These are phyloP conservation scores for Ichneumon xanthorius DNA, from an alignment of 2,888 invertebrate genomes.

Conservation along the genomic window DNA sequence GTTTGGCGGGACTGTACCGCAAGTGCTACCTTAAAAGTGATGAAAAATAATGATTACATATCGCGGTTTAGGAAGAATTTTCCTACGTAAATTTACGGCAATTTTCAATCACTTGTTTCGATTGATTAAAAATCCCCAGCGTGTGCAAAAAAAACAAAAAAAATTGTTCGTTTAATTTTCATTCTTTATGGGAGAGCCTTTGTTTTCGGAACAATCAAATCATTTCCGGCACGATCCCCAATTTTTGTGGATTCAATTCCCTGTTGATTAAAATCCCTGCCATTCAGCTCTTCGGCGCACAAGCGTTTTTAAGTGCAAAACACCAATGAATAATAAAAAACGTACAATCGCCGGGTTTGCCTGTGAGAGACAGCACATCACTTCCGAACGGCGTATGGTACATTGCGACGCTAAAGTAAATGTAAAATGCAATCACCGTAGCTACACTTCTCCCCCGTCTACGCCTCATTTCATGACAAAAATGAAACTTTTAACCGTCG, in stretches of 20 bases:
- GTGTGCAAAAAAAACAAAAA: not conserved
- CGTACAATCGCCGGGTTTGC: not conserved
- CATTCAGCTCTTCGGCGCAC: not conserved
- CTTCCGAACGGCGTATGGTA: not conserved
- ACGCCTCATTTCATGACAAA: slow-evolving; percentile 8
- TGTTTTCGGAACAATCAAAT: not conserved
- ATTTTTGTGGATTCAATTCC: not conserved
- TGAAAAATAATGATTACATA: no score
- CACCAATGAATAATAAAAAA: not conserved
- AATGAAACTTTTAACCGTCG: slow-evolving; percentile 19
- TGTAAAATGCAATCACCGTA: not conserved
- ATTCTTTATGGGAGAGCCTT: not conserved
- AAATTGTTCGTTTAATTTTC: not conserved
- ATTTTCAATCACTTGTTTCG: not conserved
- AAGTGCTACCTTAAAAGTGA: no score
- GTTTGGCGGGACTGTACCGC: no score
- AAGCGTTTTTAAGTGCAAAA: not conserved
- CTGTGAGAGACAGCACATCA: slow-evolving; percentile 5
- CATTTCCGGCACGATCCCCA: not conserved
- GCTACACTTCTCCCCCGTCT: not conserved
- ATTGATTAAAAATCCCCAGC: not conserved
- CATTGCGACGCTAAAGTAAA: slow-evolving; percentile 9
- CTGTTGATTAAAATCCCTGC: not conserved
- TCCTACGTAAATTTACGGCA: no score
- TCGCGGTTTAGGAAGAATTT: no score